phyloP scores from a whole-genome alignment of 2,888 invertebrate species.

The Ichneumon xanthorius region DNA sequence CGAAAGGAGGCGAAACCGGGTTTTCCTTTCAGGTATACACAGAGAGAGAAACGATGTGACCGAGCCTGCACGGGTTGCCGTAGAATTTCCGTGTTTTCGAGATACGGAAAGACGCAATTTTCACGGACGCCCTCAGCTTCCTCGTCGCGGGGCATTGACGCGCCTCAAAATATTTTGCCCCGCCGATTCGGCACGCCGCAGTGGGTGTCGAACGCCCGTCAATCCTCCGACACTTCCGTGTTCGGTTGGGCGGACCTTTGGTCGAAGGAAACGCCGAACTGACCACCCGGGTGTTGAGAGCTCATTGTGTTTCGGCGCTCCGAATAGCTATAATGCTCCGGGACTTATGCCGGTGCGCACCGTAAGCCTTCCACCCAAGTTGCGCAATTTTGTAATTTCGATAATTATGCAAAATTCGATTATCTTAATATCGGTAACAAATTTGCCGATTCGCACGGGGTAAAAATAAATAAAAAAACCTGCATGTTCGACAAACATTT shows the following conservation, averaged over 20 bases:
- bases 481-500: no score
- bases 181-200: slow-evolving; percentile 72
- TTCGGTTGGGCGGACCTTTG: slow-evolving; percentile 49
- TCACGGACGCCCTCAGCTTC: slow-evolving; percentile 68
- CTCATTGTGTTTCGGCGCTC: slow-evolving; percentile 7
- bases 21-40: slow-evolving; percentile 39
- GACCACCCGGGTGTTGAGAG: slow-evolving; percentile 54
- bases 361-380: slow-evolving; percentile 5
- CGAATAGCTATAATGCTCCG: slow-evolving; percentile 14
- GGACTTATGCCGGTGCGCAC: not conserved
- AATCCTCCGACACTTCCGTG: slow-evolving; percentile 59
- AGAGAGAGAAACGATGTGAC: slow-evolving; percentile 40
- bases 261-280: slow-evolving; percentile 6
- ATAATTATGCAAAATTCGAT: not conserved
- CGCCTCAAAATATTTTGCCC: slow-evolving; percentile 76
- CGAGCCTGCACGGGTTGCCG: slow-evolving; percentile 46
- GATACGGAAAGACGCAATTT: slow-evolving; percentile 74
- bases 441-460: not conserved
- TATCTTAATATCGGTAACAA: not conserved
- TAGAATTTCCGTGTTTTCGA: slow-evolving; percentile 45
- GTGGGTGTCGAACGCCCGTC: slow-evolving; percentile 54
- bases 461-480: not conserved
- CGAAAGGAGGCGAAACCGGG: slow-evolving; percentile 57
- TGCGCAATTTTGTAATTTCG: slow-evolving; percentile 1
- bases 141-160: slow-evolving; percentile 20